A percentile compares a stretch with the other conserved stretches of the same genome.
Evolutionary conservation across 2,113 vertebrate species (phyloP).

Genomic region (Symphodus melops): DNA sequence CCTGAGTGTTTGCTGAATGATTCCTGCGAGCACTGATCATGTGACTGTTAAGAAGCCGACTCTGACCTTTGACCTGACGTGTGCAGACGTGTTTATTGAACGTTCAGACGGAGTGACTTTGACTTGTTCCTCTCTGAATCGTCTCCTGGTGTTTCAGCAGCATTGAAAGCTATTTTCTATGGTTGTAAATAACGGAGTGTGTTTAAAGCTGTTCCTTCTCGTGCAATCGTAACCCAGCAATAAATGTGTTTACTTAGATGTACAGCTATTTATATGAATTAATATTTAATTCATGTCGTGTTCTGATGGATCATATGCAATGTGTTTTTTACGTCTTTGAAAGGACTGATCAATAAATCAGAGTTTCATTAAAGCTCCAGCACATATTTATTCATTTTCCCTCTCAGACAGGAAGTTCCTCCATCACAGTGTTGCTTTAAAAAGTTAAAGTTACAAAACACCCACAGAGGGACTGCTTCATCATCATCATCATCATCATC

Average conservation of each 20-base stretch:
- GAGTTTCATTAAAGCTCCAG: constrained; percentile 67
- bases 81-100: no score
- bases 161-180: constrained; percentile 61
- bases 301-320: constrained; percentile 60
- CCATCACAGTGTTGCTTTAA: not conserved
- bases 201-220: constrained; percentile 12
- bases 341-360: constrained; percentile 51
- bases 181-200: constrained; percentile 20
- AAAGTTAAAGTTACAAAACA: not conserved
- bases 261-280: constrained; percentile 17
- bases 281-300: constrained; percentile 36
- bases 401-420: no score
- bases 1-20: no score
- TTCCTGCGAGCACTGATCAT: not conserved
- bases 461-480: not conserved
- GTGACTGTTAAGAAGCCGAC: no score
- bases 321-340: constrained; percentile 60
- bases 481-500: constrained; percentile 29
- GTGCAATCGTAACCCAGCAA: constrained; percentile 67
- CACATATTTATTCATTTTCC: constrained; percentile 60
- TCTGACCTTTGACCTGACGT: no score
- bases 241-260: constrained; percentile 44
- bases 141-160: not conserved
- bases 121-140: not conserved
- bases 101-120: not conserved